Conservation (phyloP, 2,113 vertebrate genomes). For the Dinomys branickii region DNA sequence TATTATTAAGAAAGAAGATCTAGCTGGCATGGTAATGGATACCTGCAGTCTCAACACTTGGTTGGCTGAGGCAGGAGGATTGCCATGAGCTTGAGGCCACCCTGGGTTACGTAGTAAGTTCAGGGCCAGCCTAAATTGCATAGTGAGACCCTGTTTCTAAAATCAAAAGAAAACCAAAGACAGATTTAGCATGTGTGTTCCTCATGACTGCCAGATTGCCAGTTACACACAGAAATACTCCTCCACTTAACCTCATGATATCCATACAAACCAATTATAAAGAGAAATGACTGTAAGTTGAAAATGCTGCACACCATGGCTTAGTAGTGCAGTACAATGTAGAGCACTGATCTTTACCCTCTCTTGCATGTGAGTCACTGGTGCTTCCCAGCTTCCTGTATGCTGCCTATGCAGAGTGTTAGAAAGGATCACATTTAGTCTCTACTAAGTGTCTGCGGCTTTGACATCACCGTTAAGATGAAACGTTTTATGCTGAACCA, state of each 20-base stretch:
- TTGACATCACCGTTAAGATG: background rate
- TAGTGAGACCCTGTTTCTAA: background rate
- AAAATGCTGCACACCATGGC: background rate
- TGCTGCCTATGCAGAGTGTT: background rate
- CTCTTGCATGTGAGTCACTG: no score
- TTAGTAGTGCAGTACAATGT: background rate
- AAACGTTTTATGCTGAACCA: background rate
- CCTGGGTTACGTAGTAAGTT: background rate
- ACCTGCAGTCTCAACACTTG: background rate
- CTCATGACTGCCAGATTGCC: background rate
- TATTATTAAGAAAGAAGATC: background rate
- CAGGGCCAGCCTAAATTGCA: background rate
- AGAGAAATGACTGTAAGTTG: background rate
- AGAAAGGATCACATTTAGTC: background rate
- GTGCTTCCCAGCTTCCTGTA: background rate
- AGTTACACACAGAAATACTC: background rate
- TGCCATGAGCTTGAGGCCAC: background rate
- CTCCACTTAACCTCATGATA: background rate
- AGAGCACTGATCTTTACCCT: background rate
- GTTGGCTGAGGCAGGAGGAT: background rate
- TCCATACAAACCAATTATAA: no score
- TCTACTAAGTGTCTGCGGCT: background rate
- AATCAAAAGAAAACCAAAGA: background rate
- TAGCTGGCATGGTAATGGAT: background rate
- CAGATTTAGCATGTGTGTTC: background rate